Percentiles rank a stretch among this genome's conserved stretches.
Evolutionary conservation across 2,888 invertebrate genomes (phyloP).

Genomic region (Dynastes tityus): DNA sequence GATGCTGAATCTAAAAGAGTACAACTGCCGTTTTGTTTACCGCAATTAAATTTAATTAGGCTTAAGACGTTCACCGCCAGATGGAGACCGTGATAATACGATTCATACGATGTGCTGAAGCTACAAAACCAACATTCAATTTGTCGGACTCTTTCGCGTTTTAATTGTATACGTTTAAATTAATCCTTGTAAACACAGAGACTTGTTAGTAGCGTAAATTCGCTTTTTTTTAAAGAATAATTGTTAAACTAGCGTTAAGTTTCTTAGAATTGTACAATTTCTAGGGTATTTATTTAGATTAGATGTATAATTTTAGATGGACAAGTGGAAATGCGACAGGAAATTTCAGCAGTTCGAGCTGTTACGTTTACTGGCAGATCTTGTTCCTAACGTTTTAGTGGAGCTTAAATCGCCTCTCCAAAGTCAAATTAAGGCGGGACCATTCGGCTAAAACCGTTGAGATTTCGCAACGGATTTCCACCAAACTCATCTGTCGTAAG

Average conservation of each 20-base stretch:
- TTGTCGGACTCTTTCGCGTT: background rate
- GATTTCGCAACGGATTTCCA: conserved; percentile 16
- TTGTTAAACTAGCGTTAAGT: conserved; percentile 11
- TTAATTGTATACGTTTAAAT: conserved; percentile 13
- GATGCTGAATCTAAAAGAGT: conserved; percentile 5
- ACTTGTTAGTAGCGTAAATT: background rate
- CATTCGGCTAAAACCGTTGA: background rate
- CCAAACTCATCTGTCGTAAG: conserved; percentile 44
- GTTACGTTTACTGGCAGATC: background rate
- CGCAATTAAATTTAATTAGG: conserved; percentile 25
- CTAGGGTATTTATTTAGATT: conserved; percentile 10
- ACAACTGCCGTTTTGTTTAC: conserved; percentile 26
- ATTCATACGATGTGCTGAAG: background rate
- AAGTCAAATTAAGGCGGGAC: background rate
- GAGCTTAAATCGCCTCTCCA: background rate
- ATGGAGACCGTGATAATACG: conserved; percentile 12
- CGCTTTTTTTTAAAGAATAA: background rate
- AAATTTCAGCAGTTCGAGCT: conserved; percentile 18
- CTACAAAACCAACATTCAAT: conserved; percentile 21
- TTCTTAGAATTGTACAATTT: conserved; percentile 23
- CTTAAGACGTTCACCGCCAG: conserved; percentile 13
- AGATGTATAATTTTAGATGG: conserved; percentile 19
- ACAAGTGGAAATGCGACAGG: background rate
- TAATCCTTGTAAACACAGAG: background rate
- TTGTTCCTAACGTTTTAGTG: background rate